Conservation (phyloP, 2,888 invertebrate genomes). For the Mesoligia furuncula region DNA sequence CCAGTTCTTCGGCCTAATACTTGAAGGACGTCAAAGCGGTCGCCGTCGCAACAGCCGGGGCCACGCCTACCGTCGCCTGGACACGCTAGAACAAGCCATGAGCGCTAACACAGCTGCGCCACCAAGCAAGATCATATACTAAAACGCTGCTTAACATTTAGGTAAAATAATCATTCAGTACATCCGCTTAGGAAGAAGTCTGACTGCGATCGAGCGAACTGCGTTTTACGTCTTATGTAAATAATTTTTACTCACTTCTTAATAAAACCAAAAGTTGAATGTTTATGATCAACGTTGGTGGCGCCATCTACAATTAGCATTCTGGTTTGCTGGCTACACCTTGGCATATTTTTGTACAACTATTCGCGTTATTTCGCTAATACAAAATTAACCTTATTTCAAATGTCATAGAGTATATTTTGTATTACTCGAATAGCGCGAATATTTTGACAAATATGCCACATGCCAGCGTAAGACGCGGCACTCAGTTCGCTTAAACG, state of each 20-base stretch:
- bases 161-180: slow-evolving; percentile 34
- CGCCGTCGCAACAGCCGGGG: slow-evolving; percentile 86
- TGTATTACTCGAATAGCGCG: background rate
- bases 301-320: slow-evolving; percentile 1
- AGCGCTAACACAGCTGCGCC: slow-evolving; percentile 81
- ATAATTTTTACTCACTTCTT: background rate
- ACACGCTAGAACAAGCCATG: slow-evolving; percentile 88
- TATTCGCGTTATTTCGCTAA: background rate
- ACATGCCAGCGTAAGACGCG: background rate
- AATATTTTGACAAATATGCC: background rate
- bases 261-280: background rate
- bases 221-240: background rate
- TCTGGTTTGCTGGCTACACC: background rate
- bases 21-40: slow-evolving; percentile 83
- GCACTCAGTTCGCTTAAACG: slow-evolving; percentile 20
- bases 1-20: slow-evolving; percentile 84
- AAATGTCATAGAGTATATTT: background rate
- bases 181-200: slow-evolving; percentile 15
- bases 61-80: slow-evolving; percentile 85
- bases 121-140: slow-evolving; percentile 88
- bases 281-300: background rate
- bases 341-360: slow-evolving; percentile 13
- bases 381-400: background rate
- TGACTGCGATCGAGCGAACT: slow-evolving; percentile 24
- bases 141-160: slow-evolving; percentile 46